A percentile compares a stretch with the other conserved stretches of the same genome.
Evolutionary conservation across 1,140 invertebrate genomes (phyloP).

Genomic region (Halyomorpha halys): DNA sequence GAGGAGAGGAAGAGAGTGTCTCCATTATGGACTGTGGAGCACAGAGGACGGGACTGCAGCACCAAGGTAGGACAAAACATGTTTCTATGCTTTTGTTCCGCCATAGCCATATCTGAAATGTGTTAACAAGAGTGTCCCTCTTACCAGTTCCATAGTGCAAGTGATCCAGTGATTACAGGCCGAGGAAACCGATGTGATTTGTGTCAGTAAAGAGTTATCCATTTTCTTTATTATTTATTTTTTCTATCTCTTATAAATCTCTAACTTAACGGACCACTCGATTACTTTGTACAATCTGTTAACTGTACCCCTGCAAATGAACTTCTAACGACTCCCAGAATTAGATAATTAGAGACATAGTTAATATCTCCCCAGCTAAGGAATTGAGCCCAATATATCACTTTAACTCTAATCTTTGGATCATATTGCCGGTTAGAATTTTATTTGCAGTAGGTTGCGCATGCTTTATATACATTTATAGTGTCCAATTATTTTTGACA

Average conservation of each 20-base stretch:
- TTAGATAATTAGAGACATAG: background rate
- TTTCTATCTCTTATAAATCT: slow-evolving; percentile 11
- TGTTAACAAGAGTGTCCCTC: slow-evolving; percentile 11
- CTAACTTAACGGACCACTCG: slow-evolving; percentile 5
- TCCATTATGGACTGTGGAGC: too few species aligned
- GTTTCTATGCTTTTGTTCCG: slow-evolving; percentile 25
- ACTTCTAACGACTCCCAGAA: slow-evolving; percentile 24
- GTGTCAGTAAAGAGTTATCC: slow-evolving; percentile 14
- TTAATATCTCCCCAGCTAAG: background rate
- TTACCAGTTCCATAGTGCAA: slow-evolving; percentile 17
- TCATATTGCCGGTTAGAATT: slow-evolving; percentile 25
- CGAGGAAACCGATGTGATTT: slow-evolving; percentile 14
- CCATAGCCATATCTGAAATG: slow-evolving; percentile 20
- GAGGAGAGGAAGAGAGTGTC: background rate
- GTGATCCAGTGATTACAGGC: slow-evolving; percentile 23
- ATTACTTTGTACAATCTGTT: slow-evolving; percentile 13
- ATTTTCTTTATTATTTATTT: slow-evolving; percentile 13
- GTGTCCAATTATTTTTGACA: slow-evolving; percentile 19
- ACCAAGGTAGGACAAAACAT: slow-evolving; percentile 26
- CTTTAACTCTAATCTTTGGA: slow-evolving; percentile 9
- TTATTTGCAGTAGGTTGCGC: slow-evolving; percentile 26
- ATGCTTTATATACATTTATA: slow-evolving; percentile 19
- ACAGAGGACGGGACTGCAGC: too few species aligned
- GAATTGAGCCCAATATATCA: background rate
- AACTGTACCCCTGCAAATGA: slow-evolving; percentile 27